Percentiles rank a stretch among this genome's conserved stretches.
phyloP scores from a whole-genome alignment of 2,888 invertebrate genomes.

The Ferdinandea cuprea region DNA sequence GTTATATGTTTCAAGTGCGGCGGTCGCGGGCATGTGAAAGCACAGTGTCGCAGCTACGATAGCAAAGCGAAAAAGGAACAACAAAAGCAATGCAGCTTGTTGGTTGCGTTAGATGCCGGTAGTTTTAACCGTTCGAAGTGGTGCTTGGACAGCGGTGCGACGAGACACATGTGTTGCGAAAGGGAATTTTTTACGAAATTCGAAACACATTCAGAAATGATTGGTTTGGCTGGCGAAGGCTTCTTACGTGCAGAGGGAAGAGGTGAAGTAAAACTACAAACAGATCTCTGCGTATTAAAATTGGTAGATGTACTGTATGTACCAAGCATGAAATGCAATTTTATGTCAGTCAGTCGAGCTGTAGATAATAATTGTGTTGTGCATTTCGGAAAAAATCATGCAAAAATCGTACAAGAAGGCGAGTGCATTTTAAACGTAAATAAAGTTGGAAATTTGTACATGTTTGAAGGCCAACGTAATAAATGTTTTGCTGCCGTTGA shows the following conservation, averaged over 20 bases:
- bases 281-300: conserved; percentile 38
- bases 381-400: too few species aligned
- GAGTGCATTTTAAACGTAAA: conserved; percentile 31
- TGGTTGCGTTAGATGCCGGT: conserved; percentile 24
- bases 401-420: conserved; percentile 21
- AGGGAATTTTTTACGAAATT: conserved; percentile 34
- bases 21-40: conserved; percentile 34
- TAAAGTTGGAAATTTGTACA: conserved; percentile 38
- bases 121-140: conserved; percentile 38
- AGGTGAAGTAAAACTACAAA: conserved; percentile 45
- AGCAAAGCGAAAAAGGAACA: conserved; percentile 20
- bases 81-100: conserved; percentile 39
- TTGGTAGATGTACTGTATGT: conserved; percentile 47
- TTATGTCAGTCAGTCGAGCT: conserved; percentile 44
- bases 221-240: too few species aligned
- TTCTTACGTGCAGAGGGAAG: conserved; percentile 47
- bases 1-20: conserved; percentile 34
- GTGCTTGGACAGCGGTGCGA: conserved; percentile 40
- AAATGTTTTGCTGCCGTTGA: conserved; percentile 40
- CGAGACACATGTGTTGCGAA: conserved; percentile 38
- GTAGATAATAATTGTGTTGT: conserved; percentile 47
- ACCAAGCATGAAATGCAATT: conserved; percentile 45
- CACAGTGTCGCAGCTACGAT: conserved; percentile 28
- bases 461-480: conserved; percentile 35
- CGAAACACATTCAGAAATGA: conserved; percentile 32